Evolutionary conservation across 2,888 invertebrate genomes (phyloP).

Genomic region (Busseola fusca): DNA sequence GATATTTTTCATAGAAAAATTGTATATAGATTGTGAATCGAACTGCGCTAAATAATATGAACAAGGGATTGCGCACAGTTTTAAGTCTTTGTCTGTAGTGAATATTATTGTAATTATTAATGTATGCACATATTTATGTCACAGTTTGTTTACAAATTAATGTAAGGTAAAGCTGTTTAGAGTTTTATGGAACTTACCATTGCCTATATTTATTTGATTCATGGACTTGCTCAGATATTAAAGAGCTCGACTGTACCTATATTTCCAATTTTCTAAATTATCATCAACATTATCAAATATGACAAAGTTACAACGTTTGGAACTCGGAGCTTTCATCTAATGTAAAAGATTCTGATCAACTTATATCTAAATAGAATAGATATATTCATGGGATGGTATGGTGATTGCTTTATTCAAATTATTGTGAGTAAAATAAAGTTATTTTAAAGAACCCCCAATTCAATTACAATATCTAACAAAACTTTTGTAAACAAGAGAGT

Average conservation of each 20-base stretch:
- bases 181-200: neutral
- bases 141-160: neutral
- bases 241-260: neutral
- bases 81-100: neutral
- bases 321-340: neutral
- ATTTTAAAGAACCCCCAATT: neutral
- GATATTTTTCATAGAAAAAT: too few relatives aligned
- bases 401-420: neutral
- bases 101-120: too few relatives aligned
- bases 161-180: neutral
- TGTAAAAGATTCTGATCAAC: neutral
- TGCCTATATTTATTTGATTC: neutral
- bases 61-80: too few relatives aligned
- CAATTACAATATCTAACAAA: slow-evolving; percentile 3
- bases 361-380: too few relatives aligned
- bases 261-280: too few relatives aligned
- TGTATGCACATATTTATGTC: too few relatives aligned
- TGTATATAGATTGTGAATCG: too few relatives aligned
- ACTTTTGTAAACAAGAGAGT: slow-evolving; percentile 14
- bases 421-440: neutral
- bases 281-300: neutral
- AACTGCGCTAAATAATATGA: too few relatives aligned
- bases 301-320: neutral
- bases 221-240: neutral
- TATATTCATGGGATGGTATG: neutral